Percentiles rank a stretch among this genome's conserved stretches.
Evolutionary conservation across 1,140 invertebrate species (phyloP).

Genomic region (Vanessa tameamea): DNA sequence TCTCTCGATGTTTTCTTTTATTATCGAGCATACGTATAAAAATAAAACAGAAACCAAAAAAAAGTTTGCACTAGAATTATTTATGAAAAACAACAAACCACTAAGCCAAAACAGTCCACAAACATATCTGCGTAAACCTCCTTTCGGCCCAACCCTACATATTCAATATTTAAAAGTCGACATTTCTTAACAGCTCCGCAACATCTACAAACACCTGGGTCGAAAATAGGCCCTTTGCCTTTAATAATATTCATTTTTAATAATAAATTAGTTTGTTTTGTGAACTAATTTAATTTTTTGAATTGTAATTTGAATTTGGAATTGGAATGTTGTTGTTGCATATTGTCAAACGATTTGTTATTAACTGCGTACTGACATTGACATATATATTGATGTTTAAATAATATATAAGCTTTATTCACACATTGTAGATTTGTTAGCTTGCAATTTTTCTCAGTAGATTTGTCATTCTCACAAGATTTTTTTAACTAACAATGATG

Average conservation of each 20-base stretch:
- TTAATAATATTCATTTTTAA: not conserved
- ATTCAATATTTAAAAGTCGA: slow-evolving; percentile 63
- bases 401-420: too few species aligned
- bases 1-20: too few species aligned
- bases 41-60: not conserved
- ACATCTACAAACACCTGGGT: slow-evolving; percentile 64
- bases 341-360: too few species aligned
- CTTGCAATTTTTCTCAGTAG: too few species aligned
- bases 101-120: slow-evolving; percentile 68
- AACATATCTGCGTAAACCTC: slow-evolving; percentile 72
- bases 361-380: too few species aligned
- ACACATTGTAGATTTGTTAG: too few species aligned
- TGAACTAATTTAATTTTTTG: not conserved
- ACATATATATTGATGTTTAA: too few species aligned
- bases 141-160: slow-evolving; percentile 58
- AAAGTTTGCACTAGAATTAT: not conserved
- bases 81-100: slow-evolving; percentile 45
- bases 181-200: slow-evolving; percentile 67
- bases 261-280: not conserved
- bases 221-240: slow-evolving; percentile 58
- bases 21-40: too few species aligned
- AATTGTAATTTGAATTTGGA: too few species aligned
- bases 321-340: too few species aligned
- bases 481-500: too few species aligned
- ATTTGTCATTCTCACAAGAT: too few species aligned